Base-by-base conservation (phyloP, 2,797 vertebrate genomes). In the Naso thynnoides region DNA sequence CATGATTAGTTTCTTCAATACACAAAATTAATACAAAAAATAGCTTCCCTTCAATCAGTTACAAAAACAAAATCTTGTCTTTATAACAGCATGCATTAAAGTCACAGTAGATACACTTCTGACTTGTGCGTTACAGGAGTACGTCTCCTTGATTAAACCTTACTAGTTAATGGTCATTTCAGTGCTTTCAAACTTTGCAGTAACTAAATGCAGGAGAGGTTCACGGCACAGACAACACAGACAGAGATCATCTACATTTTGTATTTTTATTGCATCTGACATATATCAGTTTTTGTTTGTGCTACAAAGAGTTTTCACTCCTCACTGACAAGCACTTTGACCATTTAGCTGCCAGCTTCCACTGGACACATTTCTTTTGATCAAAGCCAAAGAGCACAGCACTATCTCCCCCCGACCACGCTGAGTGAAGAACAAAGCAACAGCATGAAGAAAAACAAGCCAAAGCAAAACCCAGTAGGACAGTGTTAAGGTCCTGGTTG, bases 321-420 rank as follows among this genome's bases (percentile, higher is more conserved):
- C 33, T 26, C 5, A 1, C n/a, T 50, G 23, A 48, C n/a, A 41
- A 36, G 31, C 1, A 36, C 61, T 58, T 47, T 29, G 24, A 55
- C n/a, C 11, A 31, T 36, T 56, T 45, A 27, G 36, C 39, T 56
- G 60, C 62, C 54, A 53, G 70, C 48, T 61, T 44, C 42, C 52
- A 62, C 16, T 39, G 38, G 26, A 47, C 42, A 57, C 19, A 13
- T 29, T 75, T 71, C 38, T 66, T 64, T 41, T 57, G 60, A 83
- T 88, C 31, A 79, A 77, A 76, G 68, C 36, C 5, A 75, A 76
- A 68, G 48, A 59, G 18, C 48, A 33, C 2, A 69, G 74, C 42
- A 38, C 29, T 52, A 38, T 66, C 60, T 79, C 78, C 7, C 27
- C 19, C 15, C 33, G 47, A 48, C 52, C 29, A 18, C 39, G 8